These are phyloP conservation scores for Hypselothyrea guttata DNA, from an alignment of 2,888 invertebrate genomes.

Conservation along the genomic window DNA sequence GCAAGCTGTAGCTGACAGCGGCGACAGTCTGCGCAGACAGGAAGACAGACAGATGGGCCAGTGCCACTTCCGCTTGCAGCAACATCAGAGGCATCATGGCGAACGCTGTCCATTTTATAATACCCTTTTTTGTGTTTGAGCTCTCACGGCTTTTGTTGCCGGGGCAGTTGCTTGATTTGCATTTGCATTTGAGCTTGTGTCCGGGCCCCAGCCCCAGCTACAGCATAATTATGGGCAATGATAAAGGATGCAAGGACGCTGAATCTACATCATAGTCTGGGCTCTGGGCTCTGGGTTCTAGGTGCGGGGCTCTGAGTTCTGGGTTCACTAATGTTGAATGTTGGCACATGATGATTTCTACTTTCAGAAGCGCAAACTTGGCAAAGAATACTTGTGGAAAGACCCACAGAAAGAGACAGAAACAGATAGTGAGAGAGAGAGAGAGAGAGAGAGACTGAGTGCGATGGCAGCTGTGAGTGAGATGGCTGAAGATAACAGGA, in stretches of 20 bases:
- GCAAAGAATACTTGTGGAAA: conserved; percentile 7
- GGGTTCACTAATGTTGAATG: conserved; percentile 36
- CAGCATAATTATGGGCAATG: conserved; percentile 53
- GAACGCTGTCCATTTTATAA: conserved; percentile 58
- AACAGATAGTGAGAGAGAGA: too few relatives aligned
- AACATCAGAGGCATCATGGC: too few relatives aligned
- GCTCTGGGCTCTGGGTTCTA: conserved; percentile 32
- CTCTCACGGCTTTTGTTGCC: conserved; percentile 54
- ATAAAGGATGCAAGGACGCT: conserved; percentile 34
- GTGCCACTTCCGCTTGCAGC: conserved; percentile 46
- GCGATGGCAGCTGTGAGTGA: not conserved
- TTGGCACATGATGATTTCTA: conserved; percentile 53
- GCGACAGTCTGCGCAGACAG: conserved; percentile 18
- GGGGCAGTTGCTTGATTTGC: conserved; percentile 56
- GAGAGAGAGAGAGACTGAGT: not conserved
- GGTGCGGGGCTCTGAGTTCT: conserved; percentile 23
- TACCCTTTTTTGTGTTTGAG: conserved; percentile 59
- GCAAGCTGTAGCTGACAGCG: conserved; percentile 18
- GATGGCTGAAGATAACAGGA: conserved; percentile 6
- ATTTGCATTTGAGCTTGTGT: conserved; percentile 46
- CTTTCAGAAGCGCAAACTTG: conserved; percentile 38
- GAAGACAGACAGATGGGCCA: conserved; percentile 38
- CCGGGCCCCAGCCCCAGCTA: conserved; percentile 17
- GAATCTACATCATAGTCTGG: conserved; percentile 18
- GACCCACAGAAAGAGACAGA: not conserved